Percentiles rank a stretch among this genome's conserved stretches.
These are phyloP conservation scores for Opisthocomus hoazin DNA, from an alignment of 2,113 vertebrate species.

Conservation along the genomic window DNA sequence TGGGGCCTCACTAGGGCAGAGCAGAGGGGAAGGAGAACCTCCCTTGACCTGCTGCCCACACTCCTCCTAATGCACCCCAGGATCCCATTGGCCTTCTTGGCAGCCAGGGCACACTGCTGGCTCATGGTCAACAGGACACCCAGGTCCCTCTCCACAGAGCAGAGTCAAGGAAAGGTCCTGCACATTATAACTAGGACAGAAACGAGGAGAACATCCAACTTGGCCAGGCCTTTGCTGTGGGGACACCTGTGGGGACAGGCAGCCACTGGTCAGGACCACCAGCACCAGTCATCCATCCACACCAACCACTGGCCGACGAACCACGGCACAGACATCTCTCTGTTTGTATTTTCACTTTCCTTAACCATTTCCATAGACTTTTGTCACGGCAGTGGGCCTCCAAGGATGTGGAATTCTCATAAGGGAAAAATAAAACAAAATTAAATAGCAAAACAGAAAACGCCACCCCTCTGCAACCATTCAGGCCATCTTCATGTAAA, in stretches of 20 bases:
- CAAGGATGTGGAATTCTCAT: not conserved
- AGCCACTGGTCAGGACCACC: not conserved
- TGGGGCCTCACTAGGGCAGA: no score
- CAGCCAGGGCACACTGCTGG: no score
- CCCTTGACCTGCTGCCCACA: no score
- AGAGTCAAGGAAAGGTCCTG: not conserved
- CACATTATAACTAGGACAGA: rapidly evolving
- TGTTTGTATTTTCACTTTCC: not conserved
- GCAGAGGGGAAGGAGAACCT: no score
- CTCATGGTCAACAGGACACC: no score
- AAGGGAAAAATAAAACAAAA: not conserved
- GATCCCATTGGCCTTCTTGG: no score
- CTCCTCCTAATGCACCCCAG: no score
- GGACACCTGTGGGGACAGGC: not conserved
- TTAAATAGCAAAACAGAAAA: not conserved
- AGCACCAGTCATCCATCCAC: not conserved
- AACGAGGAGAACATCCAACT: not conserved
- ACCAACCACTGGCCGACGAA: not conserved
- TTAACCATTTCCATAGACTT: not conserved
- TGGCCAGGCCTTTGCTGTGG: not conserved
- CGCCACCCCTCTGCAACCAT: not conserved
- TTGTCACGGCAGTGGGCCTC: not conserved
- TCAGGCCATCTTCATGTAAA: not conserved
- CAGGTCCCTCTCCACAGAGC: no score
- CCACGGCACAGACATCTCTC: not conserved